These are phyloP conservation scores for Galerucella nymphaeae DNA, from an alignment of 2,888 invertebrate species.

Conservation along the genomic window DNA sequence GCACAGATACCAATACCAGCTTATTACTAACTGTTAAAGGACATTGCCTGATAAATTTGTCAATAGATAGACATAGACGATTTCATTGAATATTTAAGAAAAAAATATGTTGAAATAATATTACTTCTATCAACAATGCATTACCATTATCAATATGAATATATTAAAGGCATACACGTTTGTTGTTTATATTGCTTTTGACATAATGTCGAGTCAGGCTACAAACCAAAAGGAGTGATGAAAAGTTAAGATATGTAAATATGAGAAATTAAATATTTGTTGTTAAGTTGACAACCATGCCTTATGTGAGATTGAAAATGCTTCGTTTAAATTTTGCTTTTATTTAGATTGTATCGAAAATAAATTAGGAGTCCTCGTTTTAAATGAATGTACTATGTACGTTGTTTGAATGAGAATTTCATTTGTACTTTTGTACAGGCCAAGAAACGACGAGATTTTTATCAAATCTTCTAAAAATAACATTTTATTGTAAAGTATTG, in stretches of 20 bases:
- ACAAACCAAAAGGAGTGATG: constrained; percentile 11
- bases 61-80: too few species aligned
- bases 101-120: neutral
- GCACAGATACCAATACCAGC: too few species aligned
- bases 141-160: neutral
- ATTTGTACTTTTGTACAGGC: neutral
- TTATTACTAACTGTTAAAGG: too few species aligned
- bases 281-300: constrained; percentile 4
- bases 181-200: constrained; percentile 9
- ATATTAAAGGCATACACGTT: neutral
- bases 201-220: constrained; percentile 1
- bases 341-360: constrained; percentile 1
- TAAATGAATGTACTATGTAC: neutral
- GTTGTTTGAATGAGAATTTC: neutral
- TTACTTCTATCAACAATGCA: neutral
- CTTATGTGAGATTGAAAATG: neutral
- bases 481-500: too few species aligned
- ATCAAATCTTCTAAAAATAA: too few species aligned
- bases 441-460: neutral
- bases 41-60: too few species aligned
- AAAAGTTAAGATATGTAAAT: constrained; percentile 9
- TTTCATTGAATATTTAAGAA: neutral
- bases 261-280: constrained; percentile 9
- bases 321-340: neutral
- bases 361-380: neutral